Base-by-base conservation (phyloP, 2,888 invertebrate species). In the Hedychridium roseum region DNA sequence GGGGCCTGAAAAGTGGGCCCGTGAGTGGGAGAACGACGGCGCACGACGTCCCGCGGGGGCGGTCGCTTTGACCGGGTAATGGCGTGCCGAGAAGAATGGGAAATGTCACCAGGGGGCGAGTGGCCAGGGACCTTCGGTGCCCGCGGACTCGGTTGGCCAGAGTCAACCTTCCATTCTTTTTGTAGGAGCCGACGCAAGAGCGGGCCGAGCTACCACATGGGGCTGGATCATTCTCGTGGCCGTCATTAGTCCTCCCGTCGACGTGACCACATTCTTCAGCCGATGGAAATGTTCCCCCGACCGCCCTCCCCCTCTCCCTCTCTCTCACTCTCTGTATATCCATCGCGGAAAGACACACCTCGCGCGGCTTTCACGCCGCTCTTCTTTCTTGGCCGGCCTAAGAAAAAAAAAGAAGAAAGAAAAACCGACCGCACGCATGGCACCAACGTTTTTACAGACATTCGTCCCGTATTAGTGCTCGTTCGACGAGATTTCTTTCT, bases 51-150 rank as follows among this genome's bases (percentile, higher is more conserved):
- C 76, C 73, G 76, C 73, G 75, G 77, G 73, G 78, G 70, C 76
- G 77, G 76, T 62, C 21, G 71, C 74, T 76, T 78, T 77, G 74
- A 72, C 68, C 69, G 32, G 70, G 68, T 77, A 77, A 78, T 77
- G 65, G 75, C 71, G 74, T 74, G 77, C 76, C 71, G 73, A 75
- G 74, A 76, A 78, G 77, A 76, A 78, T 78, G 74, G 73, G 72
- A 76, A 73, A 72, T 78, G 78, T 78, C 78, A 74, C 78, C 73
- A 76, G 78, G 78, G 78, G 78, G 78, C 64, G 70, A 71, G 50
- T 42, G 50, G 47, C 43, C 51, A 42, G 50, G 54, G 58, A 56
- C 60, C 60, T 59, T 61, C 55, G n/a, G n/a, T 54, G 52, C 55
- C 45, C 54, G 66, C 49, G 65, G 58, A n/a, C n/a, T n/a, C n/a